Evolutionary conservation across 2,888 invertebrate genomes (phyloP).

Genomic region (Nysson spinosus): DNA sequence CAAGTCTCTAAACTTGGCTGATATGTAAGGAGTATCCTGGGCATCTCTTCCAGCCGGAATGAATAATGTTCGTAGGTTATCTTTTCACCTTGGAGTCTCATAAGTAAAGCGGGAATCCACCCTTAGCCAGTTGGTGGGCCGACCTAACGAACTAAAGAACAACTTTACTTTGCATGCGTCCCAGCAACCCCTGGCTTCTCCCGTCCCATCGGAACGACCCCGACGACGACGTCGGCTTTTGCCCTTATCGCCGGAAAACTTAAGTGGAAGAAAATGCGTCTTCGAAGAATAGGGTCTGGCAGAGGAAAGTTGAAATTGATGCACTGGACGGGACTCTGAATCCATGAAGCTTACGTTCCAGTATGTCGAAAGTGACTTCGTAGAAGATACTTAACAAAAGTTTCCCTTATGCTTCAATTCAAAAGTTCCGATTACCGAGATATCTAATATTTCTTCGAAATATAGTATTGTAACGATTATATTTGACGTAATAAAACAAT

Average conservation of each 20-base stretch:
- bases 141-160: slow-evolving; percentile 74
- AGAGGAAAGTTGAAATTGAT: slow-evolving; percentile 73
- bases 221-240: slow-evolving; percentile 28
- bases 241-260: slow-evolving; percentile 71
- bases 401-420: slow-evolving; percentile 27
- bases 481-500: no score
- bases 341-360: slow-evolving; percentile 42
- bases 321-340: slow-evolving; percentile 67
- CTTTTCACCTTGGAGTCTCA: slow-evolving; percentile 73
- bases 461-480: no score
- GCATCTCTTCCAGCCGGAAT: slow-evolving; percentile 47
- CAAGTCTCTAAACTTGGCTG: slow-evolving; percentile 7
- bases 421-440: no score
- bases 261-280: slow-evolving; percentile 76
- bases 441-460: no score
- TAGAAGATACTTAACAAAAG: slow-evolving; percentile 29
- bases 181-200: slow-evolving; percentile 30
- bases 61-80: slow-evolving; percentile 75
- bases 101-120: slow-evolving; percentile 68
- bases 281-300: slow-evolving; percentile 53
- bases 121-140: slow-evolving; percentile 44
- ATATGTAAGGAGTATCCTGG: slow-evolving; percentile 2
- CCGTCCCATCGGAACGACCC: slow-evolving; percentile 7
- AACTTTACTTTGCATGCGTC: slow-evolving; percentile 68
- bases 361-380: slow-evolving; percentile 13